phyloP scores from a whole-genome alignment of 2,888 invertebrate species.

The Himalopsyche anomala region DNA sequence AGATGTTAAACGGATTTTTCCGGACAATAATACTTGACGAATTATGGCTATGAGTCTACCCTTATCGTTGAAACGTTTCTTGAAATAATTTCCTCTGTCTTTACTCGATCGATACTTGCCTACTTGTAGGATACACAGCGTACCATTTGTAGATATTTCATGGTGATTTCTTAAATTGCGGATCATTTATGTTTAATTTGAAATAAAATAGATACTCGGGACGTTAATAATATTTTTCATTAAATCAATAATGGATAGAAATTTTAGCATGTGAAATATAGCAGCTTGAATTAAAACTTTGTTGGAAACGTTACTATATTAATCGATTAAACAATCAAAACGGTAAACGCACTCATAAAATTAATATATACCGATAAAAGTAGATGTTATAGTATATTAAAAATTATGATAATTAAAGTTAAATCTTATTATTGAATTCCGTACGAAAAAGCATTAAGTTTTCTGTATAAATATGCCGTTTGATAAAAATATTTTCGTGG shows the following conservation, averaged over 20 bases:
- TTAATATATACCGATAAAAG: conserved; percentile 3
- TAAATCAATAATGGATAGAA: background rate
- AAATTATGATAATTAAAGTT: background rate
- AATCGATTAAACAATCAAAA: background rate
- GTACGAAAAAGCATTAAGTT: conserved; percentile 6
- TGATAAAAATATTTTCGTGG: conserved; percentile 25
- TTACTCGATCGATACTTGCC: conserved; percentile 8
- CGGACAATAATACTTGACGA: conserved; percentile 39
- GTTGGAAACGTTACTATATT: background rate
- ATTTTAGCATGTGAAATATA: conserved; percentile 15
- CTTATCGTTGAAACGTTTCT: conserved; percentile 11
- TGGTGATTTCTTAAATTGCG: background rate
- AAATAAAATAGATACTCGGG: background rate
- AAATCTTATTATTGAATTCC: background rate
- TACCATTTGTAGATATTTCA: conserved; percentile 27
- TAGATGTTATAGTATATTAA: conserved; percentile 6
- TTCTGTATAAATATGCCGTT: conserved; percentile 16
- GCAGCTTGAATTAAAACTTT: background rate
- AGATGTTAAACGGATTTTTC: conserved; percentile 96
- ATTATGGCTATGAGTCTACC: conserved; percentile 31
- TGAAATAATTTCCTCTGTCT: conserved; percentile 5
- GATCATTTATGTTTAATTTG: conserved; percentile 28
- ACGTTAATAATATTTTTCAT: background rate
- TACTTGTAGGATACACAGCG: background rate
- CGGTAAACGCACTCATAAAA: background rate